These are phyloP conservation scores for Alligator sinensis DNA, from an alignment of 2,113 vertebrate species.

Conservation along the genomic window DNA sequence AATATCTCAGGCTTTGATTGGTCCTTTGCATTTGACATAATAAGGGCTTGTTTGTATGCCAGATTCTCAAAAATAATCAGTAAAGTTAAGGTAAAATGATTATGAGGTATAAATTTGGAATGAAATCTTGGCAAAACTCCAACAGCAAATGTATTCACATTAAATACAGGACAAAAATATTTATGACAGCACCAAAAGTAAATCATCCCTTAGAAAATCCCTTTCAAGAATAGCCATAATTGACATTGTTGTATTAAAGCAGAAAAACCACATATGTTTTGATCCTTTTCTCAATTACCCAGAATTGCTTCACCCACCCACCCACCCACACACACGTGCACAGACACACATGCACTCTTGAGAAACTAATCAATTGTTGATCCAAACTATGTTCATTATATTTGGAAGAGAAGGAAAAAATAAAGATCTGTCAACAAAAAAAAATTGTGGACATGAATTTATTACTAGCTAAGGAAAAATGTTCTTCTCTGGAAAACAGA, in stretches of 20 bases:
- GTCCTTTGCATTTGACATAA: too few relatives aligned
- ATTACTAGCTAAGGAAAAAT: conserved; percentile 29
- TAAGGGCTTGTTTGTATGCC: too few relatives aligned
- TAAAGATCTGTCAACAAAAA: not conserved
- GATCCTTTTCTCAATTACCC: conserved; percentile 60
- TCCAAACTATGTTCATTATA: not conserved
- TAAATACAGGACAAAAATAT: conserved; percentile 38
- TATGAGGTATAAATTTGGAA: not conserved
- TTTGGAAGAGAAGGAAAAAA: conserved; percentile 41
- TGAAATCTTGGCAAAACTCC: conserved; percentile 2
- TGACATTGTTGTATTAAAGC: conserved; percentile 59
- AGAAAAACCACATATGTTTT: conserved; percentile 59
- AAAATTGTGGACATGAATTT: conserved; percentile 59
- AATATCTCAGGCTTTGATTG: too few relatives aligned
- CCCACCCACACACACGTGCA: not conserved
- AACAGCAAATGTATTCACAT: conserved; percentile 8
- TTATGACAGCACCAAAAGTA: conserved; percentile 44
- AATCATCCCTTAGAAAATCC: conserved; percentile 51
- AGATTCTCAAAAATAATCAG: not conserved
- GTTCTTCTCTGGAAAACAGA: conserved; percentile 57
- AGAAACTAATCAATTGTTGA: not conserved
- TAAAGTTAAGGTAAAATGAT: not conserved
- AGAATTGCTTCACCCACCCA: not conserved
- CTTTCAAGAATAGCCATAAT: not conserved
- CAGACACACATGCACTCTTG: conserved; percentile 59